Percentiles rank a stretch among this genome's conserved stretches.
phyloP scores from a whole-genome alignment of 2,113 vertebrate genomes.

The Furnarius figulus region DNA sequence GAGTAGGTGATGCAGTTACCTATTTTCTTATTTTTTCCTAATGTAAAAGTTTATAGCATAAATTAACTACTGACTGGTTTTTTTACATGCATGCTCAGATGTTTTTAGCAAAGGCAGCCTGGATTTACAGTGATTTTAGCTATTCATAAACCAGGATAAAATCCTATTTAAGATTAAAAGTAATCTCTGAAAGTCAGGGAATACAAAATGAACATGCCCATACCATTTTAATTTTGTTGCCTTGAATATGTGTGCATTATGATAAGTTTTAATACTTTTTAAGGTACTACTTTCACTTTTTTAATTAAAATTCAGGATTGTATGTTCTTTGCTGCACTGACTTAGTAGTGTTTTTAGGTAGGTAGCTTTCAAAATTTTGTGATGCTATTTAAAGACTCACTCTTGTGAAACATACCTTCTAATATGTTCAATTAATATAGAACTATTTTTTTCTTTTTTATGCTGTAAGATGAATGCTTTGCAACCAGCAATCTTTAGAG shows the following conservation, averaged over 20 bases:
- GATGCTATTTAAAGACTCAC: background rate
- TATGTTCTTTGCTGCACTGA: background rate
- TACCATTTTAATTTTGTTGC: background rate
- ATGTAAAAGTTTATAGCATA: background rate
- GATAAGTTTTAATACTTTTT: background rate
- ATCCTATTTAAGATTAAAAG: background rate
- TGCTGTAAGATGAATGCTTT: background rate
- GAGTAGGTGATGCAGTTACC: background rate
- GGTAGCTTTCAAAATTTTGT: background rate
- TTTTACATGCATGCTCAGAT: fast-evolving
- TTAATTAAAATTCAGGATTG: background rate
- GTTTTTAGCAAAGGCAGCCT: background rate
- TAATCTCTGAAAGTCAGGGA: background rate
- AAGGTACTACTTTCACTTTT: background rate
- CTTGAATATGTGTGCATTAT: background rate
- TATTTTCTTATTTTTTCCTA: background rate
- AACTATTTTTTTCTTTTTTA: background rate
- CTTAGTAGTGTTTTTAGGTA: background rate
- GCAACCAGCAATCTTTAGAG: background rate
- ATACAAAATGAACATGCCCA: background rate
- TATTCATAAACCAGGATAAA: background rate
- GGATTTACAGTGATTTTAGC: background rate
- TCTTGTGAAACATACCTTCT: background rate
- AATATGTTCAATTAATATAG: background rate
- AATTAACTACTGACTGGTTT: background rate